phyloP scores from a whole-genome alignment of 2,888 invertebrate species.

The Callimorpha dominula region DNA sequence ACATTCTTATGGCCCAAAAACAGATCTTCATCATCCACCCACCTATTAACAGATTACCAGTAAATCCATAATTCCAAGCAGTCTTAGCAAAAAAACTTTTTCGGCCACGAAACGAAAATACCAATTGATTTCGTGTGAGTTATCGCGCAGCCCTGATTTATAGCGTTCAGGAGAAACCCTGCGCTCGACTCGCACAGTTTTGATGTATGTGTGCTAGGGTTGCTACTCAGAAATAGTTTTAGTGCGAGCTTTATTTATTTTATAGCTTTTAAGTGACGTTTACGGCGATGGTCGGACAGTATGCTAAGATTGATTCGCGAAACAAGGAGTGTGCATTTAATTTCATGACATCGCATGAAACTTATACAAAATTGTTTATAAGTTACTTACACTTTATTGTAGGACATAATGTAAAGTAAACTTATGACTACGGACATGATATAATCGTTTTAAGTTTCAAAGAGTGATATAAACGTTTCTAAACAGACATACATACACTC shows the following conservation, averaged over 20 bases:
- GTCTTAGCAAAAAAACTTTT: constrained; percentile 49
- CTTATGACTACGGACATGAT: not conserved
- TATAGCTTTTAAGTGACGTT: constrained; percentile 50
- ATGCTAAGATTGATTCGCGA: constrained; percentile 38
- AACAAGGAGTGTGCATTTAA: constrained; percentile 12
- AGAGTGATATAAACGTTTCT: too few species aligned
- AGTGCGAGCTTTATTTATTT: constrained; percentile 63
- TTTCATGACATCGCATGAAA: not conserved
- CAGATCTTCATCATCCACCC: constrained; percentile 12
- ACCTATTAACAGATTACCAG: constrained; percentile 23
- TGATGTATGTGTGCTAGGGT: constrained; percentile 70
- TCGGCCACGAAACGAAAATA: constrained; percentile 54
- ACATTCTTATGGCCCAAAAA: not conserved
- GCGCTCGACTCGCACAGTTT: constrained; percentile 57
- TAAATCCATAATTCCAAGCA: constrained; percentile 27
- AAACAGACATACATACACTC: too few species aligned
- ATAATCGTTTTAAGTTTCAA: too few species aligned
- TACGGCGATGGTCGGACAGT: constrained; percentile 40
- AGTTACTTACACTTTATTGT: not conserved
- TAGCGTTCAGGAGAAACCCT: constrained; percentile 63
- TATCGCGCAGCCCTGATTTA: constrained; percentile 69
- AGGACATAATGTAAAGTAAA: not conserved
- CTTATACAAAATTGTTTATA: not conserved
- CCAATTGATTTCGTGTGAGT: constrained; percentile 60
- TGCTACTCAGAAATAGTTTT: constrained; percentile 69